Evolutionary conservation across 2,888 invertebrate genomes (phyloP), one percentile per base, ranked within the genome.

Genomic region (Agrochola circellaris): DNA sequence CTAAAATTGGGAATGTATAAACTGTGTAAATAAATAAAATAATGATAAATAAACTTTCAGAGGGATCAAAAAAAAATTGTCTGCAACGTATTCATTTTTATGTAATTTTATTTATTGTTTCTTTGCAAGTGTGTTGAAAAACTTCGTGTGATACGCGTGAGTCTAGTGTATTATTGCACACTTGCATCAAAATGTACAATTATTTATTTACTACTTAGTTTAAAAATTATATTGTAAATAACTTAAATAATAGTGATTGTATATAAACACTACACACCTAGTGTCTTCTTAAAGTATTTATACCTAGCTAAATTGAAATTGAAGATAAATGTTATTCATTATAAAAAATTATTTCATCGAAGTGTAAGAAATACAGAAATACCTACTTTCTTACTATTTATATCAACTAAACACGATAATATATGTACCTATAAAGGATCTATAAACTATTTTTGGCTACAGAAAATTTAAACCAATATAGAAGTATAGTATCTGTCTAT

Each of bases 251-350:
- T 30, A 62, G 30, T 62, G 15, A 71, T 61, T 62, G 54, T 79
- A 45, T 42, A 42, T 61, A 26, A 51, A 79, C 23, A 77, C 7
- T 38, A 62, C 45, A 72, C 79, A 73, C 61, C 26, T 77, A 81
- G 64, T 81, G 48, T 75, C 77, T 73, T 77, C 54, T 58, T 56
- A n/a, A 34, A 71, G 9, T 72, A 79, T 61, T 54, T 61, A 73
- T 62, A 78, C 23, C 20, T 64, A 34, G 48, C 13, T 58, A 51
- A 51, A 78, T 26, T 56, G 6, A 42, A 61, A 61, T 42, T 45
- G 20, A 2, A 11, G 1, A 62, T 48, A 77, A 62, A 42, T 9
- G 0, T 75, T 56, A 45, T 61, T 34, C 1, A 26, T 11, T 20
- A 73, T 4, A 23, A 13, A 30, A 51, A 51, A 4, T 38, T 30